phyloP scores from a whole-genome alignment of 23 tunicate species.

The Phallusia fumigata region DNA sequence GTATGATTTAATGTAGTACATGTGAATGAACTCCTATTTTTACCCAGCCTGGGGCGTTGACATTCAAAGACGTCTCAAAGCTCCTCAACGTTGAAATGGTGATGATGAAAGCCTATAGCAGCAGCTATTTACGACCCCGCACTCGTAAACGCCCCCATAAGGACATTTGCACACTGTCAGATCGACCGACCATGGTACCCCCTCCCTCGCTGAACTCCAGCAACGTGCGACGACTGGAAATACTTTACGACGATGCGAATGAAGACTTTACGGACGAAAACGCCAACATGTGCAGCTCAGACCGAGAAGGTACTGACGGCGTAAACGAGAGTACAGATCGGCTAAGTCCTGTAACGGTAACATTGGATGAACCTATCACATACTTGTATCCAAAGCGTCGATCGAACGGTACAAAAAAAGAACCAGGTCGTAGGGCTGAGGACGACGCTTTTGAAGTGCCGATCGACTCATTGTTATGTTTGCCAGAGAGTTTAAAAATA shows the following conservation, averaged over 20 bases:
- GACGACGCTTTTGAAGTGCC: background rate
- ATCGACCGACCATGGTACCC: background rate
- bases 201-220: background rate
- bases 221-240: background rate
- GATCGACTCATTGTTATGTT: background rate
- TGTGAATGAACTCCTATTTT: too few species aligned
- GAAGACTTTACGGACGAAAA: background rate
- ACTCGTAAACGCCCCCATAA: background rate
- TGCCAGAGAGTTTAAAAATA: background rate
- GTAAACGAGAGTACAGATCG: background rate
- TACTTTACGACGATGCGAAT: background rate
- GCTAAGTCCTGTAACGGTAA: background rate
- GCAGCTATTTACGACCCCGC: background rate
- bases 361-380: background rate
- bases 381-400: background rate
- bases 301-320: background rate
- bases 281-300: background rate
- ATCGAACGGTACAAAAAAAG: background rate
- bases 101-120: constrained; percentile 4
- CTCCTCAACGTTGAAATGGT: background rate
- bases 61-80: background rate
- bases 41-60: background rate
- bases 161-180: background rate
- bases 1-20: too few species aligned
- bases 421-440: background rate